Evolutionary conservation across 2,797 vertebrate species (phyloP), one percentile per base, ranked within the genome.

Genomic region (Tauraco hartlaubi): DNA sequence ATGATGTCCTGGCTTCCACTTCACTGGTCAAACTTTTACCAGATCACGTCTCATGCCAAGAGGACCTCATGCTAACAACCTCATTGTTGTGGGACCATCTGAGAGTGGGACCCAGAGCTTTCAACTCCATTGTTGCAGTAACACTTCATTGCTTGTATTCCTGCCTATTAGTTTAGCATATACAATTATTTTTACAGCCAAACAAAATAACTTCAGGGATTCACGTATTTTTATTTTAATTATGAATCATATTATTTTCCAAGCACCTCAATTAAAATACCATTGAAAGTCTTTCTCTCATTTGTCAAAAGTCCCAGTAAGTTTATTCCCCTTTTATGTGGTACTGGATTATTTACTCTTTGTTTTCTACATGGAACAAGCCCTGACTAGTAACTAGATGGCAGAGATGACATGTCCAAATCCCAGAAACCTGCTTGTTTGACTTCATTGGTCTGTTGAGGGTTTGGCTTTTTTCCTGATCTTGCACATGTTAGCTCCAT

Each of bases 1-100:
- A 85, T 15, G 83, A 73, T 86, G 85, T 80, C 52, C 85, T 94
- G 96, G 79, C 93, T 95, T 95, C 73, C 88, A 96, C 69, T 95
- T 95, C 91, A 85, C 79, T 93, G 88, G 81, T 95, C 95, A 96
- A 85, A 94, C 63, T 90, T 92, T 88, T 92, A 96, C 85, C 83
- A 94, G 85, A 97, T 93, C 76, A 61, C 18, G 1, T 74, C 80
- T 77, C 59, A 84, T 69, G 85, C 85, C 82, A 96, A 78, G 23
- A 61, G 44, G 79, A 95, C 76, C 63, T 96, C 74, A 94, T 88
- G 85, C 48, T 95, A 90, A 74, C 73, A 94, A 41, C 31, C 17
- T 85, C 83, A 76, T 86, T 92, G 75, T 90, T 35, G 35, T 35
- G 35, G 35, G 35, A 35, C 35, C 35, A 78, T 85, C 66, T 89